Percentiles rank a stretch among this genome's conserved stretches.
Evolutionary conservation across 2,888 invertebrate species (phyloP).

Genomic region (Leptinotarsa tumamoca): DNA sequence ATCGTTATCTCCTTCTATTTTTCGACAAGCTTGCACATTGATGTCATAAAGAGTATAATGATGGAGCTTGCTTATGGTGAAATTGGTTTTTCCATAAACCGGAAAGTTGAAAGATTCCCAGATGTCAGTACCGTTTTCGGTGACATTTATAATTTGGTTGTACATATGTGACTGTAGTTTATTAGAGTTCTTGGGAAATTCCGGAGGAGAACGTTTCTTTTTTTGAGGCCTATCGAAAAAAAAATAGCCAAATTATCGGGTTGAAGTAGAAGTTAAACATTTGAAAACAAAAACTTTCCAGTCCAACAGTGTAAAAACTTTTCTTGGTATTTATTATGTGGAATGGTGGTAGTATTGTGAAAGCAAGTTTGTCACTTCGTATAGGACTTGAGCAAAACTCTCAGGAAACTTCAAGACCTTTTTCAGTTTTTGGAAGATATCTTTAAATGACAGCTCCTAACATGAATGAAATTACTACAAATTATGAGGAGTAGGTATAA

Average conservation of each 20-base stretch:
- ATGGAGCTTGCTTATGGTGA: constrained; percentile 74
- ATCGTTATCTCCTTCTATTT: constrained; percentile 68
- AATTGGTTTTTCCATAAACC: constrained; percentile 63
- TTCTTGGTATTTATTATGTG: too few relatives aligned
- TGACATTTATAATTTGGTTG: constrained; percentile 50
- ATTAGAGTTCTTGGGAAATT: constrained; percentile 25
- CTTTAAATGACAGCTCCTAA: too few relatives aligned
- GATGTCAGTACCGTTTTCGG: constrained; percentile 54
- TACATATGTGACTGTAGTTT: constrained; percentile 4
- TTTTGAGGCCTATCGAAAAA: neutral
- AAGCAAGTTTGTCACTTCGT: too few relatives aligned
- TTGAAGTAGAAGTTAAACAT: too few relatives aligned
- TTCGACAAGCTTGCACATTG: constrained; percentile 82
- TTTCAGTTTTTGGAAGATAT: too few relatives aligned
- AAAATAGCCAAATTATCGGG: neutral
- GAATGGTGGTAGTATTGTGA: too few relatives aligned
- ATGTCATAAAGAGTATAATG: constrained; percentile 86
- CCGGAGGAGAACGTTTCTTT: constrained; percentile 3
- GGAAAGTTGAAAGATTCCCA: constrained; percentile 56
- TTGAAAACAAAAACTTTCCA: too few relatives aligned
- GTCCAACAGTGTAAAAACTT: too few relatives aligned
- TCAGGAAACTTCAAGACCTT: too few relatives aligned
- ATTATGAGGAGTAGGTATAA: too few relatives aligned
- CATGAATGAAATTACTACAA: too few relatives aligned
- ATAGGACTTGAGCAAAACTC: too few relatives aligned